Conservation (phyloP, 2,797 vertebrate genomes). For the Denticeps clupeoides region DNA sequence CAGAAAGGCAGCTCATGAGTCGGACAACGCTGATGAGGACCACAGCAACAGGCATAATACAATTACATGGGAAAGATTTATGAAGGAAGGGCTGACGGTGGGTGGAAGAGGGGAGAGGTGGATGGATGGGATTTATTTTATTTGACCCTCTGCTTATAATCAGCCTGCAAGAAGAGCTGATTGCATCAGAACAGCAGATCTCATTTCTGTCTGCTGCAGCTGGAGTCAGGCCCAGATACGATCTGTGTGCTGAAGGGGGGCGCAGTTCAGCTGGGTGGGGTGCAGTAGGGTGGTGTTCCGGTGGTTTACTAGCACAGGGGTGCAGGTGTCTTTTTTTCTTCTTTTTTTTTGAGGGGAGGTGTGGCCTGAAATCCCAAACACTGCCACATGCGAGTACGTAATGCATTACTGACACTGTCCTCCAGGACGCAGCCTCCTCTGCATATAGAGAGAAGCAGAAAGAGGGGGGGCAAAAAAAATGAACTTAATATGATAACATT, state of each 20-base stretch:
- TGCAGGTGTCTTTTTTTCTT: conserved; percentile 25
- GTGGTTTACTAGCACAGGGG: conserved; percentile 20
- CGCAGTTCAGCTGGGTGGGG: no score
- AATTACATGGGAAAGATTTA: conserved; percentile 47
- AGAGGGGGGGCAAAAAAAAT: no score
- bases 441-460: no score
- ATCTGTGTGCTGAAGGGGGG: no score
- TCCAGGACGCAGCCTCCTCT: no score
- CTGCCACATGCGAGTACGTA: no score
- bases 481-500: no score
- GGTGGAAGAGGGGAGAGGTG: conserved; percentile 26
- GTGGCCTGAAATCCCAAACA: not conserved
- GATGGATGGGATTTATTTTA: conserved; percentile 39
- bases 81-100: conserved; percentile 13
- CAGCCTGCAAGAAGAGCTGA: conserved; percentile 20
- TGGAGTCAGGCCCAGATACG: conserved; percentile 4
- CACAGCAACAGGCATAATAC: conserved; percentile 52
- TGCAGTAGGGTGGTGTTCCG: conserved; percentile 22
- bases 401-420: no score
- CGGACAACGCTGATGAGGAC: conserved; percentile 34
- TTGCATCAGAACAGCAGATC: conserved; percentile 9
- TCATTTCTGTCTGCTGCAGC: conserved; percentile 14
- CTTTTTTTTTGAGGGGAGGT: not conserved
- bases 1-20: not conserved
- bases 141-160: conserved; percentile 40